Evolutionary conservation across 2,113 vertebrate species (phyloP).

Genomic region (Coptodon rendalli): DNA sequence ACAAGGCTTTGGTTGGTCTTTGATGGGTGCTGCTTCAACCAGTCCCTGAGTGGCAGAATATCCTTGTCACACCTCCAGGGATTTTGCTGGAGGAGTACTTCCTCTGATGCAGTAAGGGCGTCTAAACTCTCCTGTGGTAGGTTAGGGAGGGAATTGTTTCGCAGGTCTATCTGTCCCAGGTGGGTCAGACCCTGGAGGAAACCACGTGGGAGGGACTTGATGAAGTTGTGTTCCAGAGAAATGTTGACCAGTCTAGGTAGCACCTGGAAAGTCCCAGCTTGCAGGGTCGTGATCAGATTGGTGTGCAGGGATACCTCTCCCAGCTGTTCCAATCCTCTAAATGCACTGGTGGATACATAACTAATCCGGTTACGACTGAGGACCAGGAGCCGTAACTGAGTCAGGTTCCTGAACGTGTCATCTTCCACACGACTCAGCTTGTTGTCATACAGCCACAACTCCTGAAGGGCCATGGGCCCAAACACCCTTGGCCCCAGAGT

Average conservation of each 20-base stretch:
- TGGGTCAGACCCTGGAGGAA: conserved; percentile 69
- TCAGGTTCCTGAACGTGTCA: conserved; percentile 79
- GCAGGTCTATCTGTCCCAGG: conserved; percentile 77
- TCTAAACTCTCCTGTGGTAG: conserved; percentile 76
- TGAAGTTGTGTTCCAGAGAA: conserved; percentile 84
- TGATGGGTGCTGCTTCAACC: conserved; percentile 72
- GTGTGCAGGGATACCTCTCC: conserved; percentile 84
- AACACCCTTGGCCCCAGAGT: conserved; percentile 75
- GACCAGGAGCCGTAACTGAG: conserved; percentile 76
- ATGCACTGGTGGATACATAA: conserved; percentile 68
- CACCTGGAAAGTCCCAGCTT: conserved; percentile 66
- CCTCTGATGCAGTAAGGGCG: conserved; percentile 60
- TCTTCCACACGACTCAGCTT: conserved; percentile 73
- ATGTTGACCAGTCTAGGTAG: conserved; percentile 80
- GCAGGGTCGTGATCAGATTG: conserved; percentile 73
- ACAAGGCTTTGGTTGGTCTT: conserved; percentile 70
- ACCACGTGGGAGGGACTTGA: conserved; percentile 68
- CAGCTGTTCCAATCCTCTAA: conserved; percentile 76
- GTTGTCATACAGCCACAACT: conserved; percentile 91
- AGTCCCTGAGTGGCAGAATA: conserved; percentile 78
- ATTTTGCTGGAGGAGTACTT: conserved; percentile 81
- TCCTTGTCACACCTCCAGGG: conserved; percentile 84
- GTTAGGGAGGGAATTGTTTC: conserved; percentile 79
- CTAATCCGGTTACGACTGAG: conserved; percentile 83
- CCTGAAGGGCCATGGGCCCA: conserved; percentile 73